Evolutionary conservation across 2,113 vertebrate genomes (phyloP), one percentile per base, ranked within the genome.

Genomic region (Sander lucioperca): DNA sequence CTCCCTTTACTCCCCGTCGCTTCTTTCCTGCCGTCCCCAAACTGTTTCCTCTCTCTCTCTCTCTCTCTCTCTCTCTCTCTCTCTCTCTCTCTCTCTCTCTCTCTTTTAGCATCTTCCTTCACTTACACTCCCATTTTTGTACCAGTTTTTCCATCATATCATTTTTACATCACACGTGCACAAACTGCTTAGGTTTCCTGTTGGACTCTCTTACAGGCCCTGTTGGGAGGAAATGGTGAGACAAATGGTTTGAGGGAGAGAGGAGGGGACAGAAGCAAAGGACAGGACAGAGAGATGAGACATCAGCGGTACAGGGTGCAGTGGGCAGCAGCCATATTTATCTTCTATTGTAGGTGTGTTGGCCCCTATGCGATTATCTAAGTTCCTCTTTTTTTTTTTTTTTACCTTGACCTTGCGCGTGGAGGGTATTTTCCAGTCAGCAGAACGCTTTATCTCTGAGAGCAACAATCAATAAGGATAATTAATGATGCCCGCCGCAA

Each of bases 381-480:
- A 96, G 95, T 96, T 88, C 94, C 94, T 86, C 95, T 1, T 33
- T 33, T 50, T 51, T 67, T 77, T 74, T 57, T 87, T 89, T 88
- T 85, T 85, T 97, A 97, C 96, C 96, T 97, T 99, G 98, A 99
- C 98, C 98, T 99, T 99, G 97, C 89, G 94, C 45, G 94, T 96
- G 96, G 95, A 96, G 96, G 97, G 97, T 97, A 97, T 97, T 97
- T 98, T 97, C 96, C 97, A 98, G 98, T 99, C 98, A 99, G 98
- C 97, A 98, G 96, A 98, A 97, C 96, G 97, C 97, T 99, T 98
- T 98, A 98, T 98, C 98, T 99, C 96, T 96, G 97, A 97, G 97
- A 97, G 97, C 96, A 97, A 95, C 97, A 97, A 99, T 99, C 98
- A 99, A 99, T 99, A 99, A 98, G 96, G 97, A 99, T 99, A 99